Evolutionary conservation across 1,140 invertebrate genomes (phyloP), one percentile per base, ranked within the genome.

Genomic region (Drosophila virilis): DNA sequence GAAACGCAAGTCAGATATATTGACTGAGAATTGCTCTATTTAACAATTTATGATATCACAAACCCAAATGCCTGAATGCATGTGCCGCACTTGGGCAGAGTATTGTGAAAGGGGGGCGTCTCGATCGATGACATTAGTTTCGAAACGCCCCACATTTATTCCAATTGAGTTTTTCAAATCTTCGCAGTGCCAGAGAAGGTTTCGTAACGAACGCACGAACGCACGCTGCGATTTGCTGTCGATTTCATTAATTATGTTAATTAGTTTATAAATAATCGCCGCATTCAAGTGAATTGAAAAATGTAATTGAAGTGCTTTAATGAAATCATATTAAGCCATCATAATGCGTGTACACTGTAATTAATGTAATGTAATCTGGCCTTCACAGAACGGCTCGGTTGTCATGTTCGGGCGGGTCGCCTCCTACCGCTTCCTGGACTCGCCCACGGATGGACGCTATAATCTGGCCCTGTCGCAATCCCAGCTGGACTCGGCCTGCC

Each of bases 381-480:
- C 32, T 46, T 38, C 46, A 46, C 93, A 96, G 95, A 96, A 98
- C 93, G 97, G 97, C 61, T 96, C 95, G 74, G 94, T 97, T 58
- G 95, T 98, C 17, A 97, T 97, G 93, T 98, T 98, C 94, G 97
- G 98, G 76, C 94, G 97, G 88, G 96, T 97, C 77, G 97, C 98
- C 88, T 97, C 97, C 22, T 99, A 98, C 93, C 95, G 97, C 78
- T 99, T 99, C 93, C 94, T 98, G 73, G 98, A 99, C 93, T 97
- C 98, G 6, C 94, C 95, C 52, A 96, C 96, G 69, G 97, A 98
- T 91, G 97, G 97, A 84, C 95, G 97, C 74, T 95, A 95, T 58
- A 94, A 94, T 82, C 92, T 94, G 78, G 94, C 94, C 71, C 90
- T 94, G 48, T 93, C 94, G 9, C 94, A 94, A 77, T 94, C 94